Evolutionary conservation across 2,888 invertebrate genomes (phyloP).

Genomic region (Uropetala carovei): DNA sequence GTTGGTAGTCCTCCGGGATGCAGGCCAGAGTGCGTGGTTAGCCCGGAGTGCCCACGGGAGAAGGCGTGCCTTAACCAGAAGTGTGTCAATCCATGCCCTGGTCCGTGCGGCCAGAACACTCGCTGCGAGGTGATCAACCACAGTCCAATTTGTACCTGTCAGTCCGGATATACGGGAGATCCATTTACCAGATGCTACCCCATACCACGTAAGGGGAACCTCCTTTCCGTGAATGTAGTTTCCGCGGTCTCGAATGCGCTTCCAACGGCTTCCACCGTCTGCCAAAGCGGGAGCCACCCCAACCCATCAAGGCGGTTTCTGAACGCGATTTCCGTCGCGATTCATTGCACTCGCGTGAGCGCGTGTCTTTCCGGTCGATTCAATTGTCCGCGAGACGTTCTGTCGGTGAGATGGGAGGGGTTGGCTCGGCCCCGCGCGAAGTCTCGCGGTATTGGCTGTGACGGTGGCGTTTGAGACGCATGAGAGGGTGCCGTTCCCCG

Average conservation of each 20-base stretch:
- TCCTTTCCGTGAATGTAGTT: background rate
- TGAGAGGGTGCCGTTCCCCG: slow-evolving; percentile 6
- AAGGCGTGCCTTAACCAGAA: slow-evolving; percentile 86
- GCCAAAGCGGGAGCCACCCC: background rate
- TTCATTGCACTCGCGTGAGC: background rate
- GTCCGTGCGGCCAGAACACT: slow-evolving; percentile 85
- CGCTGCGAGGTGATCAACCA: slow-evolving; percentile 81
- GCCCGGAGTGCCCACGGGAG: slow-evolving; percentile 84
- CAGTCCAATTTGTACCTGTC: slow-evolving; percentile 75
- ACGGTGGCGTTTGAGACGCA: slow-evolving; percentile 42
- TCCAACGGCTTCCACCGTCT: slow-evolving; percentile 35
- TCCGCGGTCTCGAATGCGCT: background rate
- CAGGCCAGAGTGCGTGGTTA: slow-evolving; percentile 86
- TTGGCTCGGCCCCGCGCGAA: background rate
- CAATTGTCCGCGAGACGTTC: background rate
- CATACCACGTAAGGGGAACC: slow-evolving; percentile 67
- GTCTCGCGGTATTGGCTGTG: background rate
- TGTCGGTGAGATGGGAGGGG: background rate
- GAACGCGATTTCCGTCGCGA: background rate
- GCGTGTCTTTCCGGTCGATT: background rate
- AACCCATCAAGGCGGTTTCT: slow-evolving; percentile 7
- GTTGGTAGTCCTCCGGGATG: slow-evolving; percentile 86
- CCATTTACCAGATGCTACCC: slow-evolving; percentile 70
- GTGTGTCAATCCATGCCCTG: slow-evolving; percentile 85
- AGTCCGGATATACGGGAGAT: slow-evolving; percentile 72